Evolutionary conservation across 1,140 invertebrate genomes (phyloP).

Genomic region (Centruroides sculpturatus): DNA sequence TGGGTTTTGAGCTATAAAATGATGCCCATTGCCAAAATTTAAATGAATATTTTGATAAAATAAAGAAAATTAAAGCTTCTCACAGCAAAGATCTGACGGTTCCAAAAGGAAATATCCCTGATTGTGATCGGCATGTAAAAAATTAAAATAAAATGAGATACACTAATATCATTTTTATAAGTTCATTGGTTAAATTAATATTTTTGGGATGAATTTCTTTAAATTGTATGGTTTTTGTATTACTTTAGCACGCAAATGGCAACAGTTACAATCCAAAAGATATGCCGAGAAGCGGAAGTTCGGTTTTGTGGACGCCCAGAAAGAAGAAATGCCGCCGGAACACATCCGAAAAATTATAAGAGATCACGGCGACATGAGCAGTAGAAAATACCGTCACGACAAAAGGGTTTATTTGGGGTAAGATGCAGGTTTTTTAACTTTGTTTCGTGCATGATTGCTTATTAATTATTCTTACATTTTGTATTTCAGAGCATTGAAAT

Average conservation of each 20-base stretch:
- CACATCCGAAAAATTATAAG: conserved; percentile 97
- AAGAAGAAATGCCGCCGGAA: conserved; percentile 99
- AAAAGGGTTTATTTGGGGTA: conserved; percentile 91
- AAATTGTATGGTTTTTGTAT: too few relatives aligned
- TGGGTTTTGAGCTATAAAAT: too few relatives aligned
- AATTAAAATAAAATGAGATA: too few relatives aligned
- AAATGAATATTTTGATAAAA: too few relatives aligned
- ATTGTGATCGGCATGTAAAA: too few relatives aligned
- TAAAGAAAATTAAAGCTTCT: too few relatives aligned
- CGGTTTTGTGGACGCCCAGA: conserved; percentile 97
- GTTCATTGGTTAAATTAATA: too few relatives aligned
- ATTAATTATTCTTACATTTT: conserved; percentile 19
- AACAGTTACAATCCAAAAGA: conserved; percentile 91
- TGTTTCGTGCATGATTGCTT: neutral
- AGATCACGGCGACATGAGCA: conserved; percentile 99
- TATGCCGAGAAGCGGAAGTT: conserved; percentile 97
- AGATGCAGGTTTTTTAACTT: neutral
- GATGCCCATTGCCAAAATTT: too few relatives aligned
- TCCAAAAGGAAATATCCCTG: too few relatives aligned
- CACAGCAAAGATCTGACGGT: too few relatives aligned
- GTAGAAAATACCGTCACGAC: conserved; percentile 94
- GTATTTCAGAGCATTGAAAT: conserved; percentile 61
- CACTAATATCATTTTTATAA: too few relatives aligned
- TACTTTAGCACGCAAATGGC: conserved; percentile 58
- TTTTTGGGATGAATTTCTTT: too few relatives aligned